Evolutionary conservation across 2,888 invertebrate species (phyloP).

Genomic region (Oscheius sp.): DNA sequence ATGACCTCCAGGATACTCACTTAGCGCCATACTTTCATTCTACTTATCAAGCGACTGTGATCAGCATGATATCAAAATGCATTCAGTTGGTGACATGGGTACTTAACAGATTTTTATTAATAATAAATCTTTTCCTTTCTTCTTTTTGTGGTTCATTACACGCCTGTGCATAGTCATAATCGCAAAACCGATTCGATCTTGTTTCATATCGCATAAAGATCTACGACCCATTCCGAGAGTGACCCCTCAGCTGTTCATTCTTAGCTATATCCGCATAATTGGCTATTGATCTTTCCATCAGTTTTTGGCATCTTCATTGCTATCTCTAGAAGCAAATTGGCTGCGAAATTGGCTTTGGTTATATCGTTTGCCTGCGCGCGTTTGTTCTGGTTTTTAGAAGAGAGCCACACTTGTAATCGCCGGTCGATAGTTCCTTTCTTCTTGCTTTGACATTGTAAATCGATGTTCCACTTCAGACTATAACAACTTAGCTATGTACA

Average conservation of each 20-base stretch:
- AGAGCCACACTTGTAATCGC: slow-evolving; percentile 19
- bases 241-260: slow-evolving; percentile 26
- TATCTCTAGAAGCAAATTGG: not conserved
- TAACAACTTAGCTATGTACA: too few relatives aligned
- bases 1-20: slow-evolving; percentile 28
- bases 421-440: slow-evolving; percentile 1
- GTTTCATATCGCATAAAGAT: slow-evolving; percentile 29
- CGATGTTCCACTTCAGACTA: slow-evolving; percentile 2
- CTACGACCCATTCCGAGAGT: slow-evolving; percentile 12
- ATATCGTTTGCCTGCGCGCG: not conserved
- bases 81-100: slow-evolving; percentile 30
- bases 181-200: slow-evolving; percentile 29
- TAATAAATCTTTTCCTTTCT: not conserved
- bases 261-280: not conserved
- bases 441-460: not conserved
- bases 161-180: slow-evolving; percentile 23
- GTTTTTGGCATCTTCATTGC: not conserved
- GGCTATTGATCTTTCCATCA: not conserved
- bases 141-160: slow-evolving; percentile 16
- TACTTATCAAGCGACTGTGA: slow-evolving; percentile 28
- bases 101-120: slow-evolving; percentile 17
- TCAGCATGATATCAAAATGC: slow-evolving; percentile 9
- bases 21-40: slow-evolving; percentile 16
- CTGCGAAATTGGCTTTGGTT: slow-evolving; percentile 1
- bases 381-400: slow-evolving; percentile 21